Evolutionary conservation across 2,797 vertebrate species (phyloP).

Genomic region (Gambelia wislizenii): DNA sequence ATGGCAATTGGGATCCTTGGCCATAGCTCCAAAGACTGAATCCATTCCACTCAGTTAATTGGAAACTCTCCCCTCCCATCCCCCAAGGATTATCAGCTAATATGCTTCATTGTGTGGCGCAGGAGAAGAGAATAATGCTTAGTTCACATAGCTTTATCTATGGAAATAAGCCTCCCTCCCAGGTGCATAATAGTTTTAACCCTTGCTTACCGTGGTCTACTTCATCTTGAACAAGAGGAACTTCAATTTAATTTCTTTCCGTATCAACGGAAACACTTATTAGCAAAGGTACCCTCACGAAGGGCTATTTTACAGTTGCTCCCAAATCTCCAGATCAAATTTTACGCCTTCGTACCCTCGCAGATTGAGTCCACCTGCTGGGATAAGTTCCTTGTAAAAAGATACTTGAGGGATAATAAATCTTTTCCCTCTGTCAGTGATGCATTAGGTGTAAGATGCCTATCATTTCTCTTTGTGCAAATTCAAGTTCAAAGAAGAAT

Average conservation of each 20-base stretch:
- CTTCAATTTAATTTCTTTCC: constrained; percentile 61
- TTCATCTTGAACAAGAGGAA: constrained; percentile 54
- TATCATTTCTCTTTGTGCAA: constrained; percentile 78
- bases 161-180: constrained; percentile 49
- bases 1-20: constrained; percentile 58
- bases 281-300: constrained; percentile 51
- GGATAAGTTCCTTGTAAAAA: constrained; percentile 70
- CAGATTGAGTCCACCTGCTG: constrained; percentile 73
- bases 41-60: constrained; percentile 50
- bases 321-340: constrained; percentile 65
- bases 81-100: constrained; percentile 35
- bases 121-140: constrained; percentile 12
- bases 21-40: constrained; percentile 54
- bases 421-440: constrained; percentile 72
- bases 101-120: background rate
- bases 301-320: constrained; percentile 59
- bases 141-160: constrained; percentile 31
- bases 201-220: constrained; percentile 32
- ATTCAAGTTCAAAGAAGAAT: constrained; percentile 72
- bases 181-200: constrained; percentile 49
- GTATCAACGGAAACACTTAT: constrained; percentile 52
- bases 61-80: background rate
- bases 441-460: constrained; percentile 76
- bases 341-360: constrained; percentile 62
- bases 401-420: constrained; percentile 77